Percentiles rank a stretch among this genome's conserved stretches.
Conservation (phyloP, 53 echinoderm and acorn worm genomes). For the Stichopus horrens region DNA sequence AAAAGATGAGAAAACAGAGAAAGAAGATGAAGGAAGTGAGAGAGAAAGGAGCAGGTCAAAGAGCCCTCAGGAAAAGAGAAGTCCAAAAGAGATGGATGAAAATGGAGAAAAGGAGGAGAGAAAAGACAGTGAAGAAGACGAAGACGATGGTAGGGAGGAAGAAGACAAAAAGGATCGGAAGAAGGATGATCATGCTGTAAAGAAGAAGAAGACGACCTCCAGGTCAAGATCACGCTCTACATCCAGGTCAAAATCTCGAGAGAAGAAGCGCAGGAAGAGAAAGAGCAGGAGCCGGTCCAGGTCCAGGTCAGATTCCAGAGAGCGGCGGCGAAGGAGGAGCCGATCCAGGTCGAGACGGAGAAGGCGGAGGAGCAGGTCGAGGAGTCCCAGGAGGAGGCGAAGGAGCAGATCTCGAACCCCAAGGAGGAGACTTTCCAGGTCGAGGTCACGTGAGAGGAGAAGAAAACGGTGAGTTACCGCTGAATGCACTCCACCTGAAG, state of each 20-base stretch:
- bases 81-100: background rate
- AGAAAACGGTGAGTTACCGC: slow-evolving; percentile 36
- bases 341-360: slow-evolving; percentile 50
- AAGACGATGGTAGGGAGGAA: background rate
- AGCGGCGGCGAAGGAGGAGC: slow-evolving; percentile 48
- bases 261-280: slow-evolving; percentile 40
- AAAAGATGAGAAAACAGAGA: background rate
- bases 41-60: slow-evolving; percentile 11
- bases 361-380: slow-evolving; percentile 48
- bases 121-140: slow-evolving; percentile 18
- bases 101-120: slow-evolving; percentile 13
- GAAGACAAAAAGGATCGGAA: background rate
- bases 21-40: slow-evolving; percentile 1
- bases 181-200: background rate
- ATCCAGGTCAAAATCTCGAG: slow-evolving; percentile 55
- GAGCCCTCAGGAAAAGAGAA: slow-evolving; percentile 6
- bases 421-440: slow-evolving; percentile 62
- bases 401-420: slow-evolving; percentile 59
- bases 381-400: slow-evolving; percentile 50
- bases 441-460: slow-evolving; percentile 66
- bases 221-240: slow-evolving; percentile 43
- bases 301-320: slow-evolving; percentile 50
- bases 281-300: slow-evolving; percentile 56
- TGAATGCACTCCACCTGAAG: background rate
- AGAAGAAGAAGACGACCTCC: slow-evolving; percentile 17